Base-by-base conservation (phyloP, 2,113 vertebrate genomes). In the Eurypyga helias region DNA sequence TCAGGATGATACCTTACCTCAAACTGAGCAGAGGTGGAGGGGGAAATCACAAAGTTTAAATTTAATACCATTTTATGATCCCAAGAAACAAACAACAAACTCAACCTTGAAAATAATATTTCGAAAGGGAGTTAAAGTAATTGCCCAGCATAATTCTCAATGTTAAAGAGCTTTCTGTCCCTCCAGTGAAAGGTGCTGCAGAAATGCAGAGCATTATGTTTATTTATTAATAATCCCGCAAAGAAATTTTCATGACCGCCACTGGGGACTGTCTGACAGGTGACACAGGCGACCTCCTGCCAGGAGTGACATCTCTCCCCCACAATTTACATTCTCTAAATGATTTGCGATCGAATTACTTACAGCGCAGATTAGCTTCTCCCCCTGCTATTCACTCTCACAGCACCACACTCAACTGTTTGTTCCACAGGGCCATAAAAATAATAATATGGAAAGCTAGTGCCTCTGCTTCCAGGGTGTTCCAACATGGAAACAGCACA, bases 271-370 rank as follows among this genome's bases (percentile, higher is more conserved):
- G 45, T 62, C 83, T 95, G 95, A 95, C 95, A 96, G 97, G 94
- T 96, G 97, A 97, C 95, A 96, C 69, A n/a, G 83, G 83, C 36
- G 70, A 97, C 96, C 96, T 96, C 92, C 89, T 94, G 94, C 96
- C 91, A 93, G 91, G 89, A 96, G 87, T 96, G 96, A 93, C 96
- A 96, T 95, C 87, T 97, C 90, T 96, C 81, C 91, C 93, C 94
- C 69, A 93, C 86, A 79, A 96, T 97, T 97, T 96, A 93, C 97
- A 97, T 97, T 97, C 96, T 95, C 92, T 85, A 94, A 93, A 95
- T 89, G 87, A 96, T 95, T 90, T 93, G 83, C 2, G 54, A 95
- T 97, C 97, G 96, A 76, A 92, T 97, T 96, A 93, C 94, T 91
- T 94, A 95, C 49, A 94, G 95, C 70, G 77, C 81, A 85, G 86